Evolutionary conservation across 1,140 invertebrate genomes (phyloP), one percentile per base, ranked within the genome.

Genomic region (Saxidomus purpurata): DNA sequence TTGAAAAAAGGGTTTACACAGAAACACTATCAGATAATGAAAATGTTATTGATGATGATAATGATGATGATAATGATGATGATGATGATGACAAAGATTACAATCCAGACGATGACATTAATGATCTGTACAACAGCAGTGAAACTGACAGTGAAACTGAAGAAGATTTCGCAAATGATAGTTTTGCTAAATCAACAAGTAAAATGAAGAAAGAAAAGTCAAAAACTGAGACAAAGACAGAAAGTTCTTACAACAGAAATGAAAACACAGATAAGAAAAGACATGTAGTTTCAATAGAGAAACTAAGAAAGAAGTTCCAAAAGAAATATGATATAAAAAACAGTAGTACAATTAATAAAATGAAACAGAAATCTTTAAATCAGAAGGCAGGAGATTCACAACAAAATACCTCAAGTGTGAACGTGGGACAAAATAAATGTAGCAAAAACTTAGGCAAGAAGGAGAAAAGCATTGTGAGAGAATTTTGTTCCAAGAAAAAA

Each of bases 291-390:
- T 79, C 76, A 22, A 49, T 79, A 28, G 28, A 52, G 22, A 79
- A 79, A 15, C 15, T 79, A 49, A 40, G 76, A 47, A 79, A 52
- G 28, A 40, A 49, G 15, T 28, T 79, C 9, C 76, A 79, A 79
- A 79, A 52, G 43, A 79, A 79, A 52, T 79, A 79, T 79, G 43
- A 79, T 47, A 28, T 79, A 0, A 79, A 52, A 79, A 79, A 79
- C 47, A 79, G 38, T n/a, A 25, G 17, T 49, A 38, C 47, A 47
- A 52, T 79, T 47, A 28, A 79, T 31, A 19, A 79, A 28, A n/a
- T 38, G 47, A 31, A 47, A 19, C 19, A 79, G 40, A 79, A n/a
- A 19, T 52, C 25, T n/a, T n/a, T n/a, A n/a, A n/a, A n/a, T n/a
- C n/a, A n/a, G n/a, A n/a, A n/a, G n/a, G 28, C 34, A 31, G 3